These are phyloP conservation scores for Euphysa ruthae DNA, from an alignment of 30 jellyfish, hydroid and myxozoan genomes.

Conservation along the genomic window DNA sequence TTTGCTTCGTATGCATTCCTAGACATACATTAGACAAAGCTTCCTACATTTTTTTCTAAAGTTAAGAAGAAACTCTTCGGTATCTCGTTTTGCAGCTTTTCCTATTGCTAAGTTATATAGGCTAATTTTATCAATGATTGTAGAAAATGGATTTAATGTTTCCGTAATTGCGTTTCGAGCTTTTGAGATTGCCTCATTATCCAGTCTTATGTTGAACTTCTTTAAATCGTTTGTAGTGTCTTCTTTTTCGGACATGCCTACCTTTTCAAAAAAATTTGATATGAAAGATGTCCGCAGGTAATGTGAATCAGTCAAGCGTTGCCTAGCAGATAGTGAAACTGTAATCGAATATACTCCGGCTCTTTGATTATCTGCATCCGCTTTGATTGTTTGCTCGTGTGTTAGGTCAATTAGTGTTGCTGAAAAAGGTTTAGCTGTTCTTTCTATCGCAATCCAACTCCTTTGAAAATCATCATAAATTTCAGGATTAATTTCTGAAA, in stretches of 20 bases:
- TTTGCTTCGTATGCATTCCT: too few relatives aligned
- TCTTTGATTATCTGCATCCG: not conserved
- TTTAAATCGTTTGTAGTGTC: not conserved
- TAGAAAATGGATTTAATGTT: too few relatives aligned
- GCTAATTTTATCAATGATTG: too few relatives aligned
- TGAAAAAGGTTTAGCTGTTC: not conserved
- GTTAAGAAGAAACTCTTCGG: too few relatives aligned
- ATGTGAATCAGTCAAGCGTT: not conserved
- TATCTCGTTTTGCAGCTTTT: too few relatives aligned
- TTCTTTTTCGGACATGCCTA: not conserved
- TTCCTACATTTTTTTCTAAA: too few relatives aligned
- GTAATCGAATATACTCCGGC: not conserved
- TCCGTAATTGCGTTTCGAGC: too few relatives aligned
- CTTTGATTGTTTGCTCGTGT: not conserved
- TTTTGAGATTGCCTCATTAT: too few relatives aligned
- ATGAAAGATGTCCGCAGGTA: not conserved
- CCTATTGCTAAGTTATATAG: too few relatives aligned
- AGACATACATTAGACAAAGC: too few relatives aligned
- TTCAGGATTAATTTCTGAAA: not conserved
- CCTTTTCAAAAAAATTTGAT: not conserved
- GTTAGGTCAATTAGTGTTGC: slow-evolving; percentile 1
- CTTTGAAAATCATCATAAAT: not conserved
- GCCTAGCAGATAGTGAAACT: not conserved
- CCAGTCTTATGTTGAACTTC: not conserved
- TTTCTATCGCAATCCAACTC: not conserved